Evolutionary conservation across 2,113 vertebrate genomes (phyloP).

Genomic region (Carollia perspicillata): DNA sequence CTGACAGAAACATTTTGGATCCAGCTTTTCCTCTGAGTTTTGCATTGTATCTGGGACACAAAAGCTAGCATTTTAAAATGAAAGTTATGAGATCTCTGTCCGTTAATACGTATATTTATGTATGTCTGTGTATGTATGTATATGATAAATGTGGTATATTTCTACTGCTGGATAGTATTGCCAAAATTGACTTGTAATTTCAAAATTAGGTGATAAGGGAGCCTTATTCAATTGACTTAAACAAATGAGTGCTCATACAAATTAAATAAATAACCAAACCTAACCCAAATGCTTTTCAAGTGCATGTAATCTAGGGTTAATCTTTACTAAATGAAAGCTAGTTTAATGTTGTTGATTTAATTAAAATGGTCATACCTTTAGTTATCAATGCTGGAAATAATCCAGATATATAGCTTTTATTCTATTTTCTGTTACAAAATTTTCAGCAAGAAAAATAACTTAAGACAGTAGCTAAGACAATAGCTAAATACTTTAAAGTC

Average conservation of each 20-base stretch:
- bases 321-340: not conserved
- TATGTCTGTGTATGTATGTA: not conserved
- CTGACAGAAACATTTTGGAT: not conserved
- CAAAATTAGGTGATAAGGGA: not conserved
- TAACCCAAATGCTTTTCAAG: not conserved
- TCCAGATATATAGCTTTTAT: not conserved
- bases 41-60: not conserved
- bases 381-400: not conserved
- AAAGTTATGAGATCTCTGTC: not conserved
- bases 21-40: not conserved
- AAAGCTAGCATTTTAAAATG: not conserved
- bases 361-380: not conserved
- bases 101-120: not conserved
- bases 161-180: not conserved
- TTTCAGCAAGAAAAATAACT: not conserved
- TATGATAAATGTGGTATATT: not conserved
- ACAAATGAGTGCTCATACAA: not conserved
- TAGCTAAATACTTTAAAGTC: not conserved
- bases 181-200: not conserved
- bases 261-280: not conserved
- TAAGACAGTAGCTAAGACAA: too few species aligned
- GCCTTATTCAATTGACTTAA: not conserved
- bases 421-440: not conserved
- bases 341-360: not conserved
- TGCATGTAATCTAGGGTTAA: not conserved